phyloP scores from a whole-genome alignment of 92 coral and sea anemone species.

The Palythoa caribaeorum region DNA sequence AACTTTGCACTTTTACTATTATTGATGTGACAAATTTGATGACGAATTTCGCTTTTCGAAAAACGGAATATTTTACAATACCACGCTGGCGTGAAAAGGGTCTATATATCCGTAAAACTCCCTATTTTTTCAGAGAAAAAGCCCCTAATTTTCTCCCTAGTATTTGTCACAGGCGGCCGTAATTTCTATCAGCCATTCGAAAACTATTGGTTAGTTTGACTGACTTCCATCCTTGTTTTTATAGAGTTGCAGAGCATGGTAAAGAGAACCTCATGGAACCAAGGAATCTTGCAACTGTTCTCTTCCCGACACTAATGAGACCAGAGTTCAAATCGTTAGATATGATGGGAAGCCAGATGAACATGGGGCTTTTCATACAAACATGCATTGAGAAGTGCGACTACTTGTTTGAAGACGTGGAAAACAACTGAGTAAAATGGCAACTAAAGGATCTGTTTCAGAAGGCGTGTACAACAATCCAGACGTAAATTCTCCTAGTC shows the following conservation, averaged over 20 bases:
- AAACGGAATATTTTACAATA: no score
- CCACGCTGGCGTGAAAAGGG: no score
- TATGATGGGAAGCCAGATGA: constrained; percentile 82
- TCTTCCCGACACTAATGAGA: constrained; percentile 92
- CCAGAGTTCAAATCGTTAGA: constrained; percentile 81
- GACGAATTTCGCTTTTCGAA: no score
- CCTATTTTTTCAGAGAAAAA: no score
- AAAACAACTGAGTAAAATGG: constrained; percentile 6
- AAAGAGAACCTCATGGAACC: constrained; percentile 94
- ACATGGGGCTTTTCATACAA: constrained; percentile 88
- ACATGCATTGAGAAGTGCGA: constrained; percentile 97
- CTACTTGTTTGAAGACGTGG: constrained; percentile 82
- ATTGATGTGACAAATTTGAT: no score
- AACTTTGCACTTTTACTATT: no score
- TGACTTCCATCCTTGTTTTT: background rate
- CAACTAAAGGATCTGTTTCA: background rate
- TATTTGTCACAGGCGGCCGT: no score
- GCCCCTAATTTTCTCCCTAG: no score
- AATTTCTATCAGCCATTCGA: no score
- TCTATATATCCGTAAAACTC: no score
- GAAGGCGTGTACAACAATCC: background rate
- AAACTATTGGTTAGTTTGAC: no score
- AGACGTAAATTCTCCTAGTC: background rate
- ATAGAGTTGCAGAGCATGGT: constrained; percentile 84
- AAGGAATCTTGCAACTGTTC: constrained; percentile 85